Conservation (phyloP, 2,888 invertebrate species). For the Herminia tarsipennalis region DNA sequence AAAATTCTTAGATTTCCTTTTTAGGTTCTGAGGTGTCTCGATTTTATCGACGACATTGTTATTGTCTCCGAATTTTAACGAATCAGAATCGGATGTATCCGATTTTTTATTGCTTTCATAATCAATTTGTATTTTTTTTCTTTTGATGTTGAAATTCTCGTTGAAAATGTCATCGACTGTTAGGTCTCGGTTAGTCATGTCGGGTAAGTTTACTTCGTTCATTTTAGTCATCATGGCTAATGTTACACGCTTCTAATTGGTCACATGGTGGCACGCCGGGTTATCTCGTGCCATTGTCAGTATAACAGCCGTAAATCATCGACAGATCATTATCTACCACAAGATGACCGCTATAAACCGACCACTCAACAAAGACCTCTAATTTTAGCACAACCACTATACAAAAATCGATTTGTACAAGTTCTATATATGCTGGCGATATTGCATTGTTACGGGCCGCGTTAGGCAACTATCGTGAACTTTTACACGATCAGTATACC, state of each 20-base stretch:
- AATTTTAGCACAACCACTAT: constrained; percentile 47
- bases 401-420: constrained; percentile 61
- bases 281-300: constrained; percentile 77
- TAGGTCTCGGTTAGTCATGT: constrained; percentile 66
- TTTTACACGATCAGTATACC: constrained; percentile 83
- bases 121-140: constrained; percentile 60
- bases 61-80: constrained; percentile 52
- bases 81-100: constrained; percentile 30
- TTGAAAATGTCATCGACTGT: constrained; percentile 71
- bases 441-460: constrained; percentile 70
- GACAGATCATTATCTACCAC: constrained; percentile 78
- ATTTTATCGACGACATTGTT: constrained; percentile 53
- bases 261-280: constrained; percentile 73
- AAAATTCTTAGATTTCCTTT: constrained; percentile 57
- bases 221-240: constrained; percentile 75
- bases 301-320: constrained; percentile 83
- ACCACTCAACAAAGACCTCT: constrained; percentile 59
- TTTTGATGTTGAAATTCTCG: constrained; percentile 61
- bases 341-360: constrained; percentile 70
- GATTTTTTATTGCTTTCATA: constrained; percentile 41
- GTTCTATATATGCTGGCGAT: constrained; percentile 57
- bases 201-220: constrained; percentile 66
- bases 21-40: constrained; percentile 52
- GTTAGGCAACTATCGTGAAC: constrained; percentile 83
- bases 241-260: constrained; percentile 69